Conservation (phyloP, 2,888 invertebrate species). For the Petrolisthes cinctipes region DNA sequence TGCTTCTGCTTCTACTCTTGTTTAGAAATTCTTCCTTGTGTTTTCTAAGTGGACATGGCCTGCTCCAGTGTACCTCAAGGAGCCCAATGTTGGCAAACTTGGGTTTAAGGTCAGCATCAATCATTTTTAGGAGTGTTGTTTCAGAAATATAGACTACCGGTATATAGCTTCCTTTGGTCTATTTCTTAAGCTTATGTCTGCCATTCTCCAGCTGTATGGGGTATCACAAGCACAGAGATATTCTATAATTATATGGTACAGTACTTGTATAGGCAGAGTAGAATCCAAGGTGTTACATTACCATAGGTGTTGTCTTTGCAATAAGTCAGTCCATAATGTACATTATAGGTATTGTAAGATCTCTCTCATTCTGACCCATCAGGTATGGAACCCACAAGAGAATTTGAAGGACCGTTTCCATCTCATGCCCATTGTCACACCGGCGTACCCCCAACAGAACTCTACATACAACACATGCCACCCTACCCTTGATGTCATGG, state of each 20-base stretch:
- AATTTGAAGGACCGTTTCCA: conserved; percentile 93
- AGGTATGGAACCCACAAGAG: conserved; percentile 97
- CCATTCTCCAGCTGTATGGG: neutral
- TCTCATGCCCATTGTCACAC: conserved; percentile 99
- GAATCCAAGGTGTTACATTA: no score
- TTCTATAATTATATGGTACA: no score
- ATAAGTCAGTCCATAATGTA: no score
- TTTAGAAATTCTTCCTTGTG: conserved; percentile 98
- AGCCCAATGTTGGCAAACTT: conserved; percentile 87
- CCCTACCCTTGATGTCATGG: conserved; percentile 92
- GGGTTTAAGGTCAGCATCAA: conserved; percentile 75
- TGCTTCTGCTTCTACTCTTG: conserved; percentile 91
- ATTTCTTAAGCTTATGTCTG: neutral
- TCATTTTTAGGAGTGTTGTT: neutral
- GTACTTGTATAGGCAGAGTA: neutral
- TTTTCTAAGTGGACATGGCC: conserved; percentile 99
- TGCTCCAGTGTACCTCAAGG: conserved; percentile 94
- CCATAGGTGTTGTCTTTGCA: no score
- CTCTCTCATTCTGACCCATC: conserved; percentile 67
- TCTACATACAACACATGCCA: conserved; percentile 97
- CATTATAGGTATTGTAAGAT: no score
- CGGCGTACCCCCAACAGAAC: conserved; percentile 99
- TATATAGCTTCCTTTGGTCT: no score
- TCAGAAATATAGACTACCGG: no score
- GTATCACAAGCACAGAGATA: no score